Evolutionary conservation across 2,888 invertebrate genomes (phyloP).

Genomic region (Oeneis ivallda): DNA sequence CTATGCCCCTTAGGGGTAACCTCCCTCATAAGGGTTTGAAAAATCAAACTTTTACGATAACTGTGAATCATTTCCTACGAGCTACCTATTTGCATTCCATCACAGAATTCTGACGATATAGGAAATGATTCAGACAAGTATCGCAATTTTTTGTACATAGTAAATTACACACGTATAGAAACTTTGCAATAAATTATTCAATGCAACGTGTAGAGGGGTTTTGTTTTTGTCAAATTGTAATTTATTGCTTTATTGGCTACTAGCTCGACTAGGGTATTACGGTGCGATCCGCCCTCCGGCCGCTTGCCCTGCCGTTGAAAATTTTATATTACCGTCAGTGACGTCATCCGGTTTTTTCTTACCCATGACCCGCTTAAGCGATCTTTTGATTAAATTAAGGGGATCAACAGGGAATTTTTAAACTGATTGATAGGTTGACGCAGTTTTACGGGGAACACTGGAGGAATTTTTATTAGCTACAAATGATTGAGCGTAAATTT

Average conservation of each 20-base stretch:
- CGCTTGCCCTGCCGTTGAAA: constrained; percentile 64
- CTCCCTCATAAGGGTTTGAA: too few species aligned
- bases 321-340: constrained; percentile 75
- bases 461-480: constrained; percentile 76
- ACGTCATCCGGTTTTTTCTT: constrained; percentile 77
- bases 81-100: too few species aligned
- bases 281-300: constrained; percentile 55
- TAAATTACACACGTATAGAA: constrained; percentile 18
- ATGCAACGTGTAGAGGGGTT: constrained; percentile 69
- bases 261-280: constrained; percentile 77
- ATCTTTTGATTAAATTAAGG: constrained; percentile 81
- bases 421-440: constrained; percentile 80
- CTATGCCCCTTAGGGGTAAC: too few species aligned
- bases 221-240: constrained; percentile 80
- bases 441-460: constrained; percentile 73
- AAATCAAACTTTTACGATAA: too few species aligned
- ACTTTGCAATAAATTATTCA: constrained; percentile 74
- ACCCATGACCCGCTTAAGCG: constrained; percentile 73
- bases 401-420: constrained; percentile 78
- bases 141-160: too few species aligned
- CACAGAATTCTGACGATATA: too few species aligned
- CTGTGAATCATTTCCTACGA: too few species aligned
- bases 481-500: constrained; percentile 68
- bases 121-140: too few species aligned
- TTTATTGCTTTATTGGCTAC: constrained; percentile 79